Evolutionary conservation across 2,888 invertebrate species (phyloP).

Genomic region (Diarsia brunnea): DNA sequence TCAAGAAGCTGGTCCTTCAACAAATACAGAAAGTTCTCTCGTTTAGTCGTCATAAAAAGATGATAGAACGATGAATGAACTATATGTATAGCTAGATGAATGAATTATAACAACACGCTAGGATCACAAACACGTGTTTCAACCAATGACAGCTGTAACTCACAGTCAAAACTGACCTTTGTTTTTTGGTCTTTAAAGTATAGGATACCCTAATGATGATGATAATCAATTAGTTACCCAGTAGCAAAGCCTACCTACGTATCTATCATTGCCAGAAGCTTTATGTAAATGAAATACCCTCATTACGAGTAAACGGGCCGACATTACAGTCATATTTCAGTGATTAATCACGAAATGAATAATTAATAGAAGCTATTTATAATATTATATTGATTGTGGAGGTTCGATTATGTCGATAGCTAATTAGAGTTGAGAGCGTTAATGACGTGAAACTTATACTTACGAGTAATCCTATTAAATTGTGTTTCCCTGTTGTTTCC

Average conservation of each 20-base stretch:
- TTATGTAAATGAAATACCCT: constrained; percentile 25
- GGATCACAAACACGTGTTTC: background rate
- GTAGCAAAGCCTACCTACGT: background rate
- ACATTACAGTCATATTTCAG: constrained; percentile 29
- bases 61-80: background rate
- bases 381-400: constrained; percentile 39
- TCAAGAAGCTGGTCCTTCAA: background rate
- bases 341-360: constrained; percentile 30
- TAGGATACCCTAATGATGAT: background rate
- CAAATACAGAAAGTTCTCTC: background rate
- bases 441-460: constrained; percentile 53
- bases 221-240: constrained; percentile 1
- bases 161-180: background rate
- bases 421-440: constrained; percentile 51
- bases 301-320: constrained; percentile 23
- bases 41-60: background rate
- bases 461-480: constrained; percentile 54
- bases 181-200: background rate
- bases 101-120: background rate
- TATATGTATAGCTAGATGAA: background rate
- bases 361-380: constrained; percentile 41
- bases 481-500: constrained; percentile 13
- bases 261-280: background rate
- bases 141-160: background rate
- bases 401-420: constrained; percentile 37